Evolutionary conservation across 1,140 invertebrate genomes (phyloP), one percentile per base, ranked within the genome.

Genomic region (Melipona quadrifasciata): DNA sequence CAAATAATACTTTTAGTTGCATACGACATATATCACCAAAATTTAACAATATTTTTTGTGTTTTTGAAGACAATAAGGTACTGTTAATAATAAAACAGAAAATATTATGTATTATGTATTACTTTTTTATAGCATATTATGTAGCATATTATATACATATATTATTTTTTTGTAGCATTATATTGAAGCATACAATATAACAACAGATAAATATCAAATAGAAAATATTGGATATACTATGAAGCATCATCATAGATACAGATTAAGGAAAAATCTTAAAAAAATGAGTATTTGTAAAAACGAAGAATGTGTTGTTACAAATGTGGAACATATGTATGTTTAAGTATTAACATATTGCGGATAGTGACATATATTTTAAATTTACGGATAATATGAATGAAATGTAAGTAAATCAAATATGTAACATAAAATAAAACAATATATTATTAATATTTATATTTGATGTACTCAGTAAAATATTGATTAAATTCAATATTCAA

Each of bases 1-100:
- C 91, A 89, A 99, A 99, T 91, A 99, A 99, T 91, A 98, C 98
- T 1, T 99, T 96, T 90, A 94, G 94, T 0, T 99, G 98, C 92
- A 85, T 98, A 10, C 93, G 97, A 73, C 95, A 96, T 81, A 87
- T 97, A 51, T 93, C 94, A 2, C 85, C 95, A 64, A 39, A 91
- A 4, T 87, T 92, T 61, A 96, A 97, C 91, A 95, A 96, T 84
- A 96, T 98, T 84, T 98, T 97, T 89, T 98, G 98, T 91, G 90
- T 95, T 82, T 98, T 98, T 93, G 92, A 95, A 51, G 97, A 98
- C 92, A 86, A 95, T 67, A 95, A 97, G 95, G 97, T 98, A 95
- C 17, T 57, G 39, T 34, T 27, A 34, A 53, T 67, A 76, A 82
- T n/a, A 65, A 34, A 24, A 21, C 2, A 70, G 34, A 67, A 51